phyloP scores from a whole-genome alignment of 2,797 vertebrate genomes.

The Lepus oiostolus region DNA sequence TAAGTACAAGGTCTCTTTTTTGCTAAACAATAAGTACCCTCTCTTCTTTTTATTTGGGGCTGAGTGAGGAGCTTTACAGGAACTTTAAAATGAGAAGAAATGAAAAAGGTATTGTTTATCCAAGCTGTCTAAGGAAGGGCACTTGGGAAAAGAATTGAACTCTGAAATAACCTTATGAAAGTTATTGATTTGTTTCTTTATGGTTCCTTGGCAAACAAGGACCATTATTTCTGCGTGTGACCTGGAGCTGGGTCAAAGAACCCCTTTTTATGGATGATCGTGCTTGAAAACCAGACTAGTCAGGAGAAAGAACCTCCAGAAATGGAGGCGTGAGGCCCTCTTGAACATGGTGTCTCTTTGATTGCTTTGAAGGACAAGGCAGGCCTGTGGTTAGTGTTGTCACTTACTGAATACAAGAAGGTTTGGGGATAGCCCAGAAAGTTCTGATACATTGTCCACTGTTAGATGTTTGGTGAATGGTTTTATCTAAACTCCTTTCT shows the following conservation, averaged over 20 bases:
- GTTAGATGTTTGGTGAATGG: not conserved
- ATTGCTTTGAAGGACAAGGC: constrained; percentile 63
- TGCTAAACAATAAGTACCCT: constrained; percentile 39
- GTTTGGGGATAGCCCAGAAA: constrained; percentile 30
- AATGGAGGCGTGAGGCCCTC: constrained; percentile 22
- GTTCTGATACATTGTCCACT: constrained; percentile 14
- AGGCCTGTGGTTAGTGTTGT: constrained; percentile 18
- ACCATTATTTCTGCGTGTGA: constrained; percentile 73
- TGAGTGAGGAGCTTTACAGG: constrained; percentile 48
- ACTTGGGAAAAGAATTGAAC: constrained; percentile 75
- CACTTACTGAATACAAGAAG: not conserved
- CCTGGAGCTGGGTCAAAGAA: constrained; percentile 76
- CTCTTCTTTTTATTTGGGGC: constrained; percentile 37
- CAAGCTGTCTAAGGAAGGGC: constrained; percentile 73
- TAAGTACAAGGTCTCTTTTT: constrained; percentile 27
- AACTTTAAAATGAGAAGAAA: constrained; percentile 72
- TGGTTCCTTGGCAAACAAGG: constrained; percentile 76
- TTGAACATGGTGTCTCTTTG: not conserved
- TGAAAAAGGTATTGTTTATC: constrained; percentile 77
- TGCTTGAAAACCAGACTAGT: constrained; percentile 71
- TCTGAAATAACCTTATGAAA: constrained; percentile 82
- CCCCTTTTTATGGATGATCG: constrained; percentile 73
- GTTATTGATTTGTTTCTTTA: constrained; percentile 80
- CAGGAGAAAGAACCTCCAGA: constrained; percentile 70
- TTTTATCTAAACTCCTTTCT: not conserved